Evolutionary conservation across 2,797 vertebrate genomes (phyloP).

Genomic region (Sitta carolinensis): DNA sequence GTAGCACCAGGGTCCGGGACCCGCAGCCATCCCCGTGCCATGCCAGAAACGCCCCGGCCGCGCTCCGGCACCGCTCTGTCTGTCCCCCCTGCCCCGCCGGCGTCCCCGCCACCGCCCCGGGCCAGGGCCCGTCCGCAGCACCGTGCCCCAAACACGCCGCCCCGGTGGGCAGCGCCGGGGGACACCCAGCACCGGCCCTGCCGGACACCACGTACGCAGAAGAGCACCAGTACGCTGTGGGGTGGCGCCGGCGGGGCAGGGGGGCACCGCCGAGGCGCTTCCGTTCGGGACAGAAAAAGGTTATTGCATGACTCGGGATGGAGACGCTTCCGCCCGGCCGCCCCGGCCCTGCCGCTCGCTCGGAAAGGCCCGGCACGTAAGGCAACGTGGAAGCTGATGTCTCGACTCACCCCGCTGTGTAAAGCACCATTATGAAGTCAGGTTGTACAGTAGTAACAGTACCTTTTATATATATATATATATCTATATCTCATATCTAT

Average conservation of each 20-base stretch:
- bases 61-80: background rate
- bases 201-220: slow-evolving; percentile 73
- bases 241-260: background rate
- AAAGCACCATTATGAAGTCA: slow-evolving; percentile 96
- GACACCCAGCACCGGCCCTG: background rate
- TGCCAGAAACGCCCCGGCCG: background rate
- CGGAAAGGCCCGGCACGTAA: slow-evolving; percentile 77
- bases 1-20: slow-evolving; percentile 31
- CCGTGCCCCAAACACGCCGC: background rate
- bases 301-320: slow-evolving; percentile 75
- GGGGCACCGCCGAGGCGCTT: slow-evolving; percentile 20
- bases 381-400: slow-evolving; percentile 90
- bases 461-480: slow-evolving; percentile 90
- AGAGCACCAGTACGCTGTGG: slow-evolving; percentile 89
- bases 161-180: background rate
- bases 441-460: slow-evolving; percentile 99
- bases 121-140: background rate
- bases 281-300: slow-evolving; percentile 61
- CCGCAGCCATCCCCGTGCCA: background rate
- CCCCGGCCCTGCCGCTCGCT: slow-evolving; percentile 40
- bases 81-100: background rate
- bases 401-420: slow-evolving; percentile 84
- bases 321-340: slow-evolving; percentile 56
- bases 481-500: slow-evolving; percentile 77
- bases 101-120: background rate